Conservation (phyloP, 1,140 invertebrate species). For the Luehdorfia chinensis region DNA sequence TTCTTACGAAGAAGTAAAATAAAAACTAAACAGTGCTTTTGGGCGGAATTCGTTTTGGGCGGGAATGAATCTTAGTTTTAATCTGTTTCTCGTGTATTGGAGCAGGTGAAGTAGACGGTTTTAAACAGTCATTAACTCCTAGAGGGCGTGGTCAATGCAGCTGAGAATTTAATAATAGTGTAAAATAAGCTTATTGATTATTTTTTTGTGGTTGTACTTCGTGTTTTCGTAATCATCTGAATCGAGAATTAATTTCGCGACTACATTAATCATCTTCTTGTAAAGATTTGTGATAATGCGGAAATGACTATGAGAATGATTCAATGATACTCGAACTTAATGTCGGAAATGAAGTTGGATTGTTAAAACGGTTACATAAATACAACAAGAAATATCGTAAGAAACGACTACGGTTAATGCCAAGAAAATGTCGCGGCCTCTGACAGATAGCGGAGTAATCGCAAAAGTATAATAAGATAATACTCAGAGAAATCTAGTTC, state of each 20-base stretch:
- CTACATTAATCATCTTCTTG: conserved; percentile 17
- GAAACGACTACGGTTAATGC: too few relatives aligned
- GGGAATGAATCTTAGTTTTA: conserved; percentile 14
- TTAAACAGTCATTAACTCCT: conserved; percentile 17
- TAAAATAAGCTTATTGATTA: conserved; percentile 19
- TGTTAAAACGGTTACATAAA: too few relatives aligned
- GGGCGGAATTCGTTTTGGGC: conserved; percentile 16
- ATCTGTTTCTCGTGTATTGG: conserved; percentile 6
- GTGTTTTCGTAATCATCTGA: conserved; percentile 8
- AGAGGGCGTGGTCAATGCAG: conserved; percentile 12
- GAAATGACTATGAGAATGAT: conserved; percentile 6
- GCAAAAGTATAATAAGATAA: too few relatives aligned
- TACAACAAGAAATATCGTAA: too few relatives aligned
- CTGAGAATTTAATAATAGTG: conserved; percentile 17
- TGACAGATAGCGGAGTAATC: too few relatives aligned
- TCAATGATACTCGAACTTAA: not conserved
- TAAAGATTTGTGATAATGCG: conserved; percentile 6
- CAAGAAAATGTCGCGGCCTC: too few relatives aligned
- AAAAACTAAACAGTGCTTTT: not conserved
- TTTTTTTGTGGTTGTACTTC: conserved; percentile 9
- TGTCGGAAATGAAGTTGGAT: too few relatives aligned
- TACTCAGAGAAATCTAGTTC: too few relatives aligned
- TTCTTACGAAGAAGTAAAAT: conserved; percentile 9
- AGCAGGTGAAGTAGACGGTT: conserved; percentile 13
- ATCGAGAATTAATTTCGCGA: conserved; percentile 6